Percentiles rank a stretch among this genome's conserved stretches.
Evolutionary conservation across 2,113 vertebrate genomes (phyloP).

Genomic region (Acinonyx jubatus): DNA sequence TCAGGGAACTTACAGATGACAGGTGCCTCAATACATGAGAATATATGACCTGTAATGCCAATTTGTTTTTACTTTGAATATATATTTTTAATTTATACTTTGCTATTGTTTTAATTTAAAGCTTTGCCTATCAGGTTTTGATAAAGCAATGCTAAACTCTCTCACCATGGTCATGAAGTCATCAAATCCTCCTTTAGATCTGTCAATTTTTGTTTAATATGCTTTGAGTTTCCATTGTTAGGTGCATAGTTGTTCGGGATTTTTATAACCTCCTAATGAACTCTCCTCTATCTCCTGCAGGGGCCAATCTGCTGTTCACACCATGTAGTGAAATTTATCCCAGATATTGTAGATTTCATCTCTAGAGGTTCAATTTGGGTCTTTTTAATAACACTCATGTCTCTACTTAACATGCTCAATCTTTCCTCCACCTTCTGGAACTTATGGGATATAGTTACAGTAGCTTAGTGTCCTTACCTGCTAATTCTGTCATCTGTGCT

Average conservation of each 20-base stretch:
- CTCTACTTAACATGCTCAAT: background rate
- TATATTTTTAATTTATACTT: background rate
- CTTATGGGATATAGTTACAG: background rate
- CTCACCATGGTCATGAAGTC: background rate
- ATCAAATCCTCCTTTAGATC: background rate
- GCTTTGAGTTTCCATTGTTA: background rate
- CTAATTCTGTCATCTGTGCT: background rate
- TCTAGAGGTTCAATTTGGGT: background rate
- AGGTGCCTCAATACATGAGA: background rate
- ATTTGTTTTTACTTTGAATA: constrained; percentile 1
- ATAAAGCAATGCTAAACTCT: background rate
- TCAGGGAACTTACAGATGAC: background rate
- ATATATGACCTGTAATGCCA: background rate
- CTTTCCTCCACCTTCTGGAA: background rate
- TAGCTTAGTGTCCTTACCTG: background rate
- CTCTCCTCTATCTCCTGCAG: background rate
- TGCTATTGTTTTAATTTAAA: background rate
- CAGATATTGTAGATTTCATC: background rate
- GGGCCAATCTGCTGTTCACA: background rate
- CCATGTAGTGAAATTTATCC: background rate
- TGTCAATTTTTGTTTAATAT: background rate
- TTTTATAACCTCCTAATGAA: background rate
- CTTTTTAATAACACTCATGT: background rate
- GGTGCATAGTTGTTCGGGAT: background rate
- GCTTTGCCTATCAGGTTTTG: background rate